Conservation (phyloP, 2,888 invertebrate species). For the Eutolmus rufibarbis region DNA sequence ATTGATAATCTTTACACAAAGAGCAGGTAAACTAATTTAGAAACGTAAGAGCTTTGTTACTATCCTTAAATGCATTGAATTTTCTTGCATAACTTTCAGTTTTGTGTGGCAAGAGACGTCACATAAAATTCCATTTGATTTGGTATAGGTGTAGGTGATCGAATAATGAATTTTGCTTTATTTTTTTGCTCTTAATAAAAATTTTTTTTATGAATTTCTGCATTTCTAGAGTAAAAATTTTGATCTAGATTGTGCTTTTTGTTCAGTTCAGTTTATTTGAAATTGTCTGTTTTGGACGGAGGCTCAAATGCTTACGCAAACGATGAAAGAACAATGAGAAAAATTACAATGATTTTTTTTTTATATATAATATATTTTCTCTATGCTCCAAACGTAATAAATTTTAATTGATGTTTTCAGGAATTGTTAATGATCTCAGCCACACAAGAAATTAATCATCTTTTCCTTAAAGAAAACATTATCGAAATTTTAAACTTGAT, state of each 20-base stretch:
- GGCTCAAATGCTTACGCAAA: neutral
- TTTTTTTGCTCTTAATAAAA: neutral
- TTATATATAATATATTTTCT: neutral
- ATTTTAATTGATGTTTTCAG: neutral
- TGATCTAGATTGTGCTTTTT: constrained; percentile 1
- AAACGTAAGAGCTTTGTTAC: neutral
- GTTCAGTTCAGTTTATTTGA: constrained; percentile 16
- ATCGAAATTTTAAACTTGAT: neutral
- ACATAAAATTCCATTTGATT: neutral
- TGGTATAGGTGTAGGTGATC: neutral
- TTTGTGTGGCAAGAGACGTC: constrained; percentile 23
- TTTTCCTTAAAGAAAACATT: neutral
- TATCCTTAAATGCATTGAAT: neutral
- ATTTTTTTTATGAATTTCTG: neutral
- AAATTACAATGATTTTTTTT: neutral
- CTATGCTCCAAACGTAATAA: neutral
- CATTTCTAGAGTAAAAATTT: neutral
- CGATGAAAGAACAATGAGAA: neutral
- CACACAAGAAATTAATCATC: constrained; percentile 12
- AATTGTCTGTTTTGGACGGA: constrained; percentile 19
- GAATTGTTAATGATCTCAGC: constrained; percentile 10
- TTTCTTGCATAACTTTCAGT: neutral
- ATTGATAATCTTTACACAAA: constrained; percentile 30
- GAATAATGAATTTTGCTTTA: neutral
- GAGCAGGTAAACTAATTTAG: constrained; percentile 11